Evolutionary conservation across 2,888 invertebrate genomes (phyloP).

Genomic region (Drepanosiphum platanoidis): DNA sequence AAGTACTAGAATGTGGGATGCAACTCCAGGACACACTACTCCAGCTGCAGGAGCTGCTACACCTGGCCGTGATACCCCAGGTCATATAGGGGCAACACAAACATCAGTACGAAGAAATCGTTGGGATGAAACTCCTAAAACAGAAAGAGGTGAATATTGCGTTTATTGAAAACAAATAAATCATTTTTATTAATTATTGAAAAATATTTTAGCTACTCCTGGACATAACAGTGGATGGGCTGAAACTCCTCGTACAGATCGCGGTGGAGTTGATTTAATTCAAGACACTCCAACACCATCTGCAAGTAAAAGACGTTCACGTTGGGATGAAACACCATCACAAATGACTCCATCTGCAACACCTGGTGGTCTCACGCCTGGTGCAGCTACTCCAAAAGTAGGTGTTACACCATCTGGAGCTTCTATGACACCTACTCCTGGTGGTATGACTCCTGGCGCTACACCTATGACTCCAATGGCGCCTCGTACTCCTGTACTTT

Average conservation of each 20-base stretch:
- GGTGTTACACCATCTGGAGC: conserved; percentile 65
- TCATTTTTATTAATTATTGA: background rate
- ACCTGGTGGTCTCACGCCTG: conserved; percentile 72
- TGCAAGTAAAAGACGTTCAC: conserved; percentile 91
- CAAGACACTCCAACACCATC: conserved; percentile 87
- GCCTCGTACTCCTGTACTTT: conserved; percentile 67
- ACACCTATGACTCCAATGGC: conserved; percentile 64
- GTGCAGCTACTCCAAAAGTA: conserved; percentile 62
- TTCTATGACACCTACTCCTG: conserved; percentile 67
- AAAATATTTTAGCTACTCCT: conserved; percentile 79
- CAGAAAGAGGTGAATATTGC: conserved; percentile 78
- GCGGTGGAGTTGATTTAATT: conserved; percentile 78
- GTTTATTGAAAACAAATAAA: background rate
- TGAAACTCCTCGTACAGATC: conserved; percentile 96
- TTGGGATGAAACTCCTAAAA: conserved; percentile 99
- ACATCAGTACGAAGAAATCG: conserved; percentile 86
- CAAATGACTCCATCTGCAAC: conserved; percentile 67
- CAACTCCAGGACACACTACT: conserved; percentile 93
- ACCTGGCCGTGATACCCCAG: conserved; percentile 83
- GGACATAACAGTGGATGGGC: conserved; percentile 97
- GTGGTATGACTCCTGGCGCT: conserved; percentile 71
- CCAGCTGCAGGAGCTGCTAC: conserved; percentile 79
- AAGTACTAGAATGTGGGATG: conserved; percentile 94
- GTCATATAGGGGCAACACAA: conserved; percentile 75
- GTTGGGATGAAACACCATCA: conserved; percentile 98